phyloP scores from a whole-genome alignment of 1,140 invertebrate genomes.

The Drosophila grimshawi region DNA sequence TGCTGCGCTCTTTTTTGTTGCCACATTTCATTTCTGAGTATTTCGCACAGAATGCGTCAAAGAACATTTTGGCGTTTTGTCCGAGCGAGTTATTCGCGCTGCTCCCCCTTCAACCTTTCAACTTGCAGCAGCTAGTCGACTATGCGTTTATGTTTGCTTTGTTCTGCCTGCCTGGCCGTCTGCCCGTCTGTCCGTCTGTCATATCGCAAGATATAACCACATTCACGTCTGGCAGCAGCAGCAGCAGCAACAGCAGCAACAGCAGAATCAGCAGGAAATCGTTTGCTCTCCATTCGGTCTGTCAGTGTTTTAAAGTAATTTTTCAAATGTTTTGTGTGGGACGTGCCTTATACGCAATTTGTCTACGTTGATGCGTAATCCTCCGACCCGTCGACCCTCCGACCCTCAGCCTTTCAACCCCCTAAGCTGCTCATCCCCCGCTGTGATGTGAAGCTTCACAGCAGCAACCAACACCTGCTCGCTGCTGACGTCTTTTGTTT shows the following conservation, averaged over 20 bases:
- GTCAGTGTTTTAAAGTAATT: constrained; percentile 51
- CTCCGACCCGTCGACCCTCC: background rate
- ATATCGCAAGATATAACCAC: background rate
- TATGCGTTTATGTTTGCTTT: background rate
- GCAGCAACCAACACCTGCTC: constrained; percentile 20
- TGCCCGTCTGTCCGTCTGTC: background rate
- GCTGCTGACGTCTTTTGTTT: constrained; percentile 42
- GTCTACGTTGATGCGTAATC: constrained; percentile 48
- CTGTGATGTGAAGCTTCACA: background rate
- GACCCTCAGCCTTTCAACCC: too few species aligned
- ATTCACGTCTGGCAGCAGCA: background rate
- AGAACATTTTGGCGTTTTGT: background rate
- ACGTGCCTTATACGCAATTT: constrained; percentile 62
- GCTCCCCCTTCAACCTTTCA: background rate
- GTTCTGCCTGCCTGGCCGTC: background rate
- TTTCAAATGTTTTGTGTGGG: constrained; percentile 48
- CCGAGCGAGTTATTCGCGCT: constrained; percentile 1
- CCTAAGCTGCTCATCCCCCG: background rate
- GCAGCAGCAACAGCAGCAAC: too few species aligned
- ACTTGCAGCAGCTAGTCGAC: background rate
- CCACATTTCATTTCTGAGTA: constrained; percentile 1
- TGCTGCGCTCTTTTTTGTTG: background rate
- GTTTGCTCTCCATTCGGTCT: constrained; percentile 8
- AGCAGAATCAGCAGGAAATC: constrained; percentile 17
- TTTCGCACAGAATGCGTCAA: constrained; percentile 1